Conservation (phyloP, 30 jellyfish, hydroid and myxozoan species). For the Nemopilema nomurai region DNA sequence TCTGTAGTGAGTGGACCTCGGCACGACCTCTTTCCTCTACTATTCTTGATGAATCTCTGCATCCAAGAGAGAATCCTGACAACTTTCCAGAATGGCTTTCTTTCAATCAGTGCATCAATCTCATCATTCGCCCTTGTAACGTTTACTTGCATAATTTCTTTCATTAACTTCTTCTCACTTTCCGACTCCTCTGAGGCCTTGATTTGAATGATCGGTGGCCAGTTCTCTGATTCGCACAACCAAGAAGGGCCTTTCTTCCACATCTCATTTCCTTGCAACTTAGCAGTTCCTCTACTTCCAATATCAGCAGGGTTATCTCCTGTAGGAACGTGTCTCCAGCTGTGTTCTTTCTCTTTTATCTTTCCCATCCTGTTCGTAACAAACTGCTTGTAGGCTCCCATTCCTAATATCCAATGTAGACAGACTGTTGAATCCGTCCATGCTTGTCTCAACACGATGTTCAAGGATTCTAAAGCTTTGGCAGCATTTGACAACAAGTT, state of each 20-base stretch:
- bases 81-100: constrained; percentile 6
- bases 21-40: constrained; percentile 5
- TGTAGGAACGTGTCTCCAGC: constrained; percentile 39
- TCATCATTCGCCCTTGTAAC: background rate
- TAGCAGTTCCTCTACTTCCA: constrained; percentile 4
- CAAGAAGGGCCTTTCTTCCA: constrained; percentile 45
- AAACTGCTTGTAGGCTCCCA: constrained; percentile 5
- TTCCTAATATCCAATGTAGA: constrained; percentile 18
- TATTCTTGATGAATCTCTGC: constrained; percentile 42
- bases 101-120: constrained; percentile 15
- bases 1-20: constrained; percentile 70
- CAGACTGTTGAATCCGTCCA: constrained; percentile 45
- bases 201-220: constrained; percentile 52
- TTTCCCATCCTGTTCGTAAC: constrained; percentile 36
- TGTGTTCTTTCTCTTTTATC: background rate
- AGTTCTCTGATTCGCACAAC: background rate
- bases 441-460: background rate
- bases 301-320: constrained; percentile 59
- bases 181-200: constrained; percentile 50
- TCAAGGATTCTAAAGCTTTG: background rate
- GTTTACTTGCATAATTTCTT: constrained; percentile 25
- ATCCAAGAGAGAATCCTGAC: constrained; percentile 52
- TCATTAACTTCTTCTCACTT: constrained; percentile 39
- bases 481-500: background rate
- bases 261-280: background rate